Base-by-base conservation (phyloP, 2,888 invertebrate genomes). In the Phyto melanocephala region DNA sequence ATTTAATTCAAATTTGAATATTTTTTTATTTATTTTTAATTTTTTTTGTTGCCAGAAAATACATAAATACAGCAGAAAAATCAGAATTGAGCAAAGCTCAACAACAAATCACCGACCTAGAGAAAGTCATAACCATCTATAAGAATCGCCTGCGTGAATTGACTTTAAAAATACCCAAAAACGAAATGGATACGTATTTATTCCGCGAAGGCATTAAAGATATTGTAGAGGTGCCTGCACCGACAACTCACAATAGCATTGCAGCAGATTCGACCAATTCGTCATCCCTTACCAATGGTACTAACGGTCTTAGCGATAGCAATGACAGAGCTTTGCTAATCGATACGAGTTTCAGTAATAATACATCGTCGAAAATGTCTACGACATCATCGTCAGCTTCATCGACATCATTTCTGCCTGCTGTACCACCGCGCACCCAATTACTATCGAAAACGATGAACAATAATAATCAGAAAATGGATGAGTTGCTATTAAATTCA, bases 21-120 rank as follows among this genome's bases (percentile, higher is more conserved):
- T n/a, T n/a, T n/a, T n/a, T n/a, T n/a, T n/a, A n/a, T n/a, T n/a
- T n/a, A n/a, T n/a, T n/a, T n/a, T 6, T n/a, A n/a, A 2, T 60
- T 22, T 58, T 42, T 45, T n/a, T 10, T 42, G 6, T 15, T 68
- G 33, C 93, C 92, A 96, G 95, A 91, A 94, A 97, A 88, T 99
- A 98, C 92, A 92, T 99, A 88, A 98, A 97, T 90, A 97, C 97
- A 82, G 96, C 96, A 72, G 97, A 97, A 77, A 96, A 96, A 90
- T 96, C 97, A 79, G 98, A 98, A 90, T 93, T 96, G 84, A 95
- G 96, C 89, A 95, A 97, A 89, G 93, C 98, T 70, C 96, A 98
- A 87, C 95, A 97, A 87, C 95, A 96, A 90, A 96, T 98, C 84
- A 96, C 96, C 88, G 94, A 95, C 86, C 91, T 98, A 86, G 98